Evolutionary conservation across 2,113 vertebrate genomes (phyloP).

Genomic region (Mesembrinibis cayennensis): DNA sequence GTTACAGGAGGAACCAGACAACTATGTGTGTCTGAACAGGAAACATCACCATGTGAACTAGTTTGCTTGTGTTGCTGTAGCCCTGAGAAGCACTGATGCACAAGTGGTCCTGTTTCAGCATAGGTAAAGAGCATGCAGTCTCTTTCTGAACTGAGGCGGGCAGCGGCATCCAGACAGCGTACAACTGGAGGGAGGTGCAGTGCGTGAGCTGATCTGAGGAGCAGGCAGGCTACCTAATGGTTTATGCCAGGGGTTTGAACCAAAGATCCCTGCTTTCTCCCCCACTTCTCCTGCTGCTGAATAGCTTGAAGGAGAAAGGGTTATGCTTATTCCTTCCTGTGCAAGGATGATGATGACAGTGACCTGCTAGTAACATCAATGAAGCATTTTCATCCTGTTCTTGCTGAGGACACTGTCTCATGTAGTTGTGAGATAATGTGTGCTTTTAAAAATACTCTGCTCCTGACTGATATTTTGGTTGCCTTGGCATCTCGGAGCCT

Average conservation of each 20-base stretch:
- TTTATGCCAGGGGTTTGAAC: not conserved
- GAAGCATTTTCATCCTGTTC: not conserved
- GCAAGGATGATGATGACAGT: not conserved
- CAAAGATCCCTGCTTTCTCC: not conserved
- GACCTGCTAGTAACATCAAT: not conserved
- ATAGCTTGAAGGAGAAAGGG: not conserved
- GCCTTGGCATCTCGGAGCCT: not conserved
- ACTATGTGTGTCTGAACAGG: not conserved
- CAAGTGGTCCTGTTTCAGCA: not conserved
- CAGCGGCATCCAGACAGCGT: accelerated
- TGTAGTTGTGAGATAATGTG: not conserved
- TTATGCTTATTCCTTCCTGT: not conserved
- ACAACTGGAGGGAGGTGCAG: not conserved
- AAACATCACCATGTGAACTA: not conserved
- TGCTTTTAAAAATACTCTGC: not conserved
- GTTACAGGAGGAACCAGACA: not conserved
- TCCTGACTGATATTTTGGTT: not conserved
- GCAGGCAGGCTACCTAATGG: not conserved
- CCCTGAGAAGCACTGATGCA: not conserved
- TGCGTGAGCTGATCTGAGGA: not conserved
- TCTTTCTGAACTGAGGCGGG: not conserved
- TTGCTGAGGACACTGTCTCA: not conserved
- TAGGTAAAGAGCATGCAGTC: not conserved
- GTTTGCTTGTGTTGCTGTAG: not conserved
- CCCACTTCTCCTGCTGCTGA: not conserved